These are phyloP conservation scores for Saxicola maurus DNA, from an alignment of 2,797 vertebrate genomes.

Conservation along the genomic window DNA sequence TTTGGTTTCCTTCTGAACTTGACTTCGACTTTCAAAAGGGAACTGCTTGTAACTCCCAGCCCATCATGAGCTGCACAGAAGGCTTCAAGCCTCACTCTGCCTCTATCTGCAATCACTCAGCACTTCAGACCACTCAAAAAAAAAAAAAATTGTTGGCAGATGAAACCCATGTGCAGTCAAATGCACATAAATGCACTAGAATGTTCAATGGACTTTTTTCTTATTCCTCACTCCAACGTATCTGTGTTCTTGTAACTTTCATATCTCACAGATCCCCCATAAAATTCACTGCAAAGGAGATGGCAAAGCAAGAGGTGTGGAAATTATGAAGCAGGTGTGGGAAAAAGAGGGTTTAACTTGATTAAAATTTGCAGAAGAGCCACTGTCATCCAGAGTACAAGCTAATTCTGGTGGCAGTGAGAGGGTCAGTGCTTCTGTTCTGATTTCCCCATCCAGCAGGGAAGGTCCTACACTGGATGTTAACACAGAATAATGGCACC, in stretches of 20 bases:
- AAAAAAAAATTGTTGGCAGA: not conserved
- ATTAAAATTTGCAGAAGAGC: conserved; percentile 3
- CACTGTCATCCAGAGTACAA: no score
- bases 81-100: conserved; percentile 19
- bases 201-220: conserved; percentile 19
- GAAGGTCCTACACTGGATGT: rapidly evolving
- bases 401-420: not conserved
- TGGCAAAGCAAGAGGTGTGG: not conserved
- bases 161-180: not conserved
- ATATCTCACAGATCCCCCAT: not conserved
- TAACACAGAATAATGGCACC: not conserved
- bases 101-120: conserved; percentile 25
- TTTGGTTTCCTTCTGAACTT: conserved; percentile 45
- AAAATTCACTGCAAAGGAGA: conserved; percentile 22
- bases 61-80: conserved; percentile 24
- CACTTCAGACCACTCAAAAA: conserved; percentile 35
- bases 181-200: not conserved
- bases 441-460: not conserved
- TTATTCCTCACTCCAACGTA: conserved; percentile 28
- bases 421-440: not conserved
- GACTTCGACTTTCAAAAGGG: conserved; percentile 28
- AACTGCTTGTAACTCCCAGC: conserved; percentile 27
- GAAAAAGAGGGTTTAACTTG: not conserved
- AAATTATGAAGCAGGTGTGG: not conserved
- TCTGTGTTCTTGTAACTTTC: not conserved